Percentiles rank a stretch among this genome's conserved stretches.
phyloP scores from a whole-genome alignment of 2,113 vertebrate species.

The Loxodonta africana region DNA sequence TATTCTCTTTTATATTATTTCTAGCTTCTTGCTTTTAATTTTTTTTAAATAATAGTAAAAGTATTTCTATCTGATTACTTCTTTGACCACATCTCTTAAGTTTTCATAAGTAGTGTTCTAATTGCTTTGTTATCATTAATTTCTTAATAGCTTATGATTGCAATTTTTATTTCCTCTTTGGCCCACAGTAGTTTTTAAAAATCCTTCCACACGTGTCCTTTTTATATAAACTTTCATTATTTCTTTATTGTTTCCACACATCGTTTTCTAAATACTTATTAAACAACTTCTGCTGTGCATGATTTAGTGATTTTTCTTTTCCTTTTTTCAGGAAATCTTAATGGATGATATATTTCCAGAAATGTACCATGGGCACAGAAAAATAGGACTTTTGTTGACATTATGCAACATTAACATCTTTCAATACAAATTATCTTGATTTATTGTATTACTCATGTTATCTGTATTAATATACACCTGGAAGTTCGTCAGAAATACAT shows the following conservation, averaged over 20 bases:
- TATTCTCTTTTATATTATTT: background rate
- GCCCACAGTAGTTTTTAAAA: slow-evolving; percentile 41
- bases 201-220: background rate
- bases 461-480: background rate
- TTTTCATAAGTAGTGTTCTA: slow-evolving; percentile 19
- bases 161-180: slow-evolving; percentile 56
- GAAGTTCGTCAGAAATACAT: background rate
- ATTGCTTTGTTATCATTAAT: slow-evolving; percentile 44
- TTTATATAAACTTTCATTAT: background rate
- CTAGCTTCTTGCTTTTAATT: background rate
- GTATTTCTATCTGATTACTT: background rate
- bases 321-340: background rate
- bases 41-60: slow-evolving; percentile 18
- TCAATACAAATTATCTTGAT: background rate
- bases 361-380: background rate
- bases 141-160: slow-evolving; percentile 39
- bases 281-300: background rate
- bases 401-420: background rate
- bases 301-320: background rate
- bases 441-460: background rate
- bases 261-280: background rate
- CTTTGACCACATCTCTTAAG: background rate
- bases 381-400: background rate
- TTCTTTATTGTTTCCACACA: background rate
- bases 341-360: background rate